These are phyloP conservation scores for Drosophila seguyi DNA, from an alignment of 1,140 invertebrate species.

Conservation along the genomic window DNA sequence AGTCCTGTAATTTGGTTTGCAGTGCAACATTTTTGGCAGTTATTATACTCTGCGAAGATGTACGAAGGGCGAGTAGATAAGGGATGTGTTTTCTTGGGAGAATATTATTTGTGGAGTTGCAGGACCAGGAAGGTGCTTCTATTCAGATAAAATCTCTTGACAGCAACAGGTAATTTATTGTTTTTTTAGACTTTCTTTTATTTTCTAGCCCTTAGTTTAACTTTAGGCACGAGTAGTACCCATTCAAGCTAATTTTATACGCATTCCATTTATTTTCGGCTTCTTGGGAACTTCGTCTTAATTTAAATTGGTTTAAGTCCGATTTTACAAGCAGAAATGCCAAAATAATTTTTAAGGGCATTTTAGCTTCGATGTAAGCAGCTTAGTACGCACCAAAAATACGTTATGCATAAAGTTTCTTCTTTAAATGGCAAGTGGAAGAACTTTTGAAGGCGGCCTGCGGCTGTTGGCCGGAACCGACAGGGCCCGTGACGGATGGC, in stretches of 20 bases:
- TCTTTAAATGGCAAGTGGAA: constrained; percentile 31
- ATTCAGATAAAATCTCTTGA: neutral
- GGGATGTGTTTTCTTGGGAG: neutral
- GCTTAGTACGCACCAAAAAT: constrained; percentile 21
- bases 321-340: neutral
- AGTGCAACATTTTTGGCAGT: constrained; percentile 23
- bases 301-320: constrained; percentile 13
- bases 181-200: neutral
- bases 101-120: neutral
- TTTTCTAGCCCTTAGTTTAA: neutral
- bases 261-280: neutral
- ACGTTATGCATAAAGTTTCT: constrained; percentile 43
- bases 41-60: constrained; percentile 29
- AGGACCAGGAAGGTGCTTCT: neutral
- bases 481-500: constrained; percentile 41
- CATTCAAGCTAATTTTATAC: neutral
- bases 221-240: neutral
- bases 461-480: constrained; percentile 9
- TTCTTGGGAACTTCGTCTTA: neutral
- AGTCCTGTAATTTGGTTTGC: constrained; percentile 3
- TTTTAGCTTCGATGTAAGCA: constrained; percentile 20
- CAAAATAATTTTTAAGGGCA: constrained; percentile 32
- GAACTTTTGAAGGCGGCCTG: constrained; percentile 34
- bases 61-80: neutral
- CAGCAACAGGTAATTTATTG: neutral